phyloP scores from a whole-genome alignment of 2,888 invertebrate genomes.

The Drosophila stalkeri region DNA sequence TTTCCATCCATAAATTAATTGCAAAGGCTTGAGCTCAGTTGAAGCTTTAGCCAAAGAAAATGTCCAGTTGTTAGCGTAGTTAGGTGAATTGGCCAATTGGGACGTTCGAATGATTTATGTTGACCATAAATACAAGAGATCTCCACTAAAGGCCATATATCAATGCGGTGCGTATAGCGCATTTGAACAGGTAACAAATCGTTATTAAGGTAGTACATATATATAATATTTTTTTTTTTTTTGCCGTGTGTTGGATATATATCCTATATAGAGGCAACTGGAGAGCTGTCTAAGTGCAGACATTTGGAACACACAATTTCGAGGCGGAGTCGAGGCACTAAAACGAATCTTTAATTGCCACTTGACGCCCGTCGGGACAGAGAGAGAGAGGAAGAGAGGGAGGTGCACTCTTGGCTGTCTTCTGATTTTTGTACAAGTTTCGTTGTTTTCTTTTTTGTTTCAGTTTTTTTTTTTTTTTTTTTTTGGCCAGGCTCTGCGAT shows the following conservation, averaged over 20 bases:
- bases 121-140: constrained; percentile 13
- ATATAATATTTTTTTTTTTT: neutral
- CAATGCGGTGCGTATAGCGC: neutral
- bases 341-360: constrained; percentile 68
- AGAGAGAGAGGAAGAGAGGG: neutral
- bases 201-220: constrained; percentile 14
- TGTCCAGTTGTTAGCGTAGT: constrained; percentile 1
- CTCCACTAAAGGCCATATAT: constrained; percentile 16
- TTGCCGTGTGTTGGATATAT: constrained; percentile 14
- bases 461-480: neutral
- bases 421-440: constrained; percentile 41
- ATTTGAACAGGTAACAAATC: constrained; percentile 31
- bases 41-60: neutral
- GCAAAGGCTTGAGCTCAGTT: neutral
- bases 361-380: constrained; percentile 52
- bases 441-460: neutral
- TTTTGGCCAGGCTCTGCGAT: constrained; percentile 31
- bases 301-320: constrained; percentile 37
- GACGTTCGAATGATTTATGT: constrained; percentile 18
- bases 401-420: constrained; percentile 7
- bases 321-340: constrained; percentile 57
- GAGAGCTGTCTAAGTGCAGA: constrained; percentile 35
- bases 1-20: no score
- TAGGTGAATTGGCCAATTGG: neutral
- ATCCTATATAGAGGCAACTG: neutral